Conservation (phyloP, 2,888 invertebrate species). For the Trimorus sp. region DNA sequence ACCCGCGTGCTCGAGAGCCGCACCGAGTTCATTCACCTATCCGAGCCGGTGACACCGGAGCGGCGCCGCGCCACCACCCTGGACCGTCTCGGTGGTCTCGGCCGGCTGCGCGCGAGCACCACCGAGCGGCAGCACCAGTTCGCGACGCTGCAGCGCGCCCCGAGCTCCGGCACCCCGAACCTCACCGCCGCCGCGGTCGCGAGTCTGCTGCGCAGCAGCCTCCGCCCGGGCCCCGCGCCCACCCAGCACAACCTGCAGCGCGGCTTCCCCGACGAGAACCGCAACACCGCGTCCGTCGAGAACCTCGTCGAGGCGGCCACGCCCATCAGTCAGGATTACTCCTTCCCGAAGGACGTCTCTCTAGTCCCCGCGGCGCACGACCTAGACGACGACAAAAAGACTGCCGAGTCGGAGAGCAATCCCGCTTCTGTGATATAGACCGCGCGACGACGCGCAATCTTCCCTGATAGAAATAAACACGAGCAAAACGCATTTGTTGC, state of each 20-base stretch:
- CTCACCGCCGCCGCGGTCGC: conserved; percentile 84
- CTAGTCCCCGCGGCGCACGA: conserved; percentile 72
- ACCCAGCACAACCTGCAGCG: conserved; percentile 76
- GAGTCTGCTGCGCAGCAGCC: conserved; percentile 84
- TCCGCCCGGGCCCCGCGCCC: conserved; percentile 82
- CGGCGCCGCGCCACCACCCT: conserved; percentile 74
- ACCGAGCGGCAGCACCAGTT: conserved; percentile 68
- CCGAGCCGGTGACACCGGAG: conserved; percentile 31
- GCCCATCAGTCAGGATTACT: conserved; percentile 78
- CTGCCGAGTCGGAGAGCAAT: conserved; percentile 77
- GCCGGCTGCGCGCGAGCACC: conserved; percentile 69
- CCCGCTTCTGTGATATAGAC: conserved; percentile 81
- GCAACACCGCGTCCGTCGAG: conserved; percentile 75
- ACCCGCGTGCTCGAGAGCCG: conserved; percentile 68
- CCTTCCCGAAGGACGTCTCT: conserved; percentile 74
- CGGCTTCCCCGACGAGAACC: conserved; percentile 70
- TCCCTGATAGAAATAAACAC: conserved; percentile 43
- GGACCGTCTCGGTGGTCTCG: conserved; percentile 73
- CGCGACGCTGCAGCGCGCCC: conserved; percentile 38
- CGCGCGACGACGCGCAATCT: conserved; percentile 49
- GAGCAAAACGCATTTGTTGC: conserved; percentile 18
- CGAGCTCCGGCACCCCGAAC: conserved; percentile 75
- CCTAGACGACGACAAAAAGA: conserved; percentile 76
- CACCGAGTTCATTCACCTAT: conserved; percentile 69
- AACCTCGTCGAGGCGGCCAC: conserved; percentile 80